These are phyloP conservation scores for Aphelinus certus DNA, from an alignment of 1,140 invertebrate genomes.

Conservation along the genomic window DNA sequence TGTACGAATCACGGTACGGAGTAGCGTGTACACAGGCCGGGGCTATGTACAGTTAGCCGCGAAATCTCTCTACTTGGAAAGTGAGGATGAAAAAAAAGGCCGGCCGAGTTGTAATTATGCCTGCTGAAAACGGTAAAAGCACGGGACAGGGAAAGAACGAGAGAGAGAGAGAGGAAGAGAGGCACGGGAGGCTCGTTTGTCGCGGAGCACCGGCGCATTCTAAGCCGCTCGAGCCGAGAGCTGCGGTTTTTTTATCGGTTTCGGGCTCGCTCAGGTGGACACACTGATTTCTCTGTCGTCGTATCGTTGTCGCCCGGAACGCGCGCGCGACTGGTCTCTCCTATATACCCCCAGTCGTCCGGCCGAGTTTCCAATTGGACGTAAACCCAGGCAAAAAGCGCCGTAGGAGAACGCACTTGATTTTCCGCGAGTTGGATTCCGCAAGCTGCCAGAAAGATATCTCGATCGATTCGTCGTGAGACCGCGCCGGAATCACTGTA, in stretches of 20 bases:
- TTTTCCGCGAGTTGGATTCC: no score
- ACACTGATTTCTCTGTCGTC: conserved; percentile 53
- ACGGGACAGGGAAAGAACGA: no score
- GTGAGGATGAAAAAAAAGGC: conserved; percentile 23
- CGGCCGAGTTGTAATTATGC: conserved; percentile 37
- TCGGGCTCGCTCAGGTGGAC: conserved; percentile 42
- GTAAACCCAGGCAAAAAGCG: no score
- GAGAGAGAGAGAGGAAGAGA: not conserved
- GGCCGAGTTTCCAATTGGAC: no score
- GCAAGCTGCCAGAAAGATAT: no score
- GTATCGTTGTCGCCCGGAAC: conserved; percentile 52
- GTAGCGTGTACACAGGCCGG: no score
- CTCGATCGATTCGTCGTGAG: no score
- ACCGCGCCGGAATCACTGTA: not conserved
- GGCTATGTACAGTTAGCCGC: not conserved
- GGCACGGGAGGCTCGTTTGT: not conserved
- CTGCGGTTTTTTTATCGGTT: conserved; percentile 48
- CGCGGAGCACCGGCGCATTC: not conserved
- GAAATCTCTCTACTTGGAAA: conserved; percentile 35
- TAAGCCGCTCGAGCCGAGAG: conserved; percentile 10
- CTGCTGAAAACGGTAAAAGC: conserved; percentile 38
- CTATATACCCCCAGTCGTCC: no score
- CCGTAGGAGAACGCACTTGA: no score
- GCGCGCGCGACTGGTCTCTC: conserved; percentile 33
- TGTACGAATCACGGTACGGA: no score